phyloP scores from a whole-genome alignment of 2,113 vertebrate genomes.

The Erythrocebus patas region DNA sequence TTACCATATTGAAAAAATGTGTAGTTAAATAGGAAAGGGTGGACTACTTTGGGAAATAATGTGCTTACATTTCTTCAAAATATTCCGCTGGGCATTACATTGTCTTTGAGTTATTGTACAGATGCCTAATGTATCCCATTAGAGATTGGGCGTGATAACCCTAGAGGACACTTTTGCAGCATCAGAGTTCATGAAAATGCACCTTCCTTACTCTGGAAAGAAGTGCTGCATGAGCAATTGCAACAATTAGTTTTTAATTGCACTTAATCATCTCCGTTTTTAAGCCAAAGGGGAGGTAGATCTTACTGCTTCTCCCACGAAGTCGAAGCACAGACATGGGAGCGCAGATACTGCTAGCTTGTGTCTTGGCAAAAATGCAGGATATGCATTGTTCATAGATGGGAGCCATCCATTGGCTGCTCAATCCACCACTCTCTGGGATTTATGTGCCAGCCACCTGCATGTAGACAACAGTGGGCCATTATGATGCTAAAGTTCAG shows the following conservation, averaged over 20 bases:
- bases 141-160: background rate
- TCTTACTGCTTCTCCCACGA: background rate
- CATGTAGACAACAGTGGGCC: slow-evolving; percentile 51
- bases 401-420: background rate
- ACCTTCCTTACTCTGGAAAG: background rate
- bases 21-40: background rate
- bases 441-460: slow-evolving; percentile 65
- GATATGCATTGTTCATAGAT: background rate
- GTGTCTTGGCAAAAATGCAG: slow-evolving; percentile 11
- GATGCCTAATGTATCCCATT: background rate
- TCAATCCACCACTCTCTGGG: background rate
- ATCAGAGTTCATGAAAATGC: background rate
- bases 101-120: background rate
- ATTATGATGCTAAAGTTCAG: slow-evolving; percentile 64
- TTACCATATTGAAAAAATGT: background rate
- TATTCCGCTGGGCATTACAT: background rate
- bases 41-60: background rate
- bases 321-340: background rate
- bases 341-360: background rate
- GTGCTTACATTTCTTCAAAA: background rate
- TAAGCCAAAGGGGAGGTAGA: background rate
- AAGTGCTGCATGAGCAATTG: background rate
- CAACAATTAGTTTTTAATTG: slow-evolving; percentile 52
- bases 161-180: background rate
- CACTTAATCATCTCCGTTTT: background rate